A percentile compares a stretch with the other conserved stretches of the same genome.
These are phyloP conservation scores for Gisinianus flammeolus DNA, from an alignment of 2,888 invertebrate genomes.

Conservation along the genomic window DNA sequence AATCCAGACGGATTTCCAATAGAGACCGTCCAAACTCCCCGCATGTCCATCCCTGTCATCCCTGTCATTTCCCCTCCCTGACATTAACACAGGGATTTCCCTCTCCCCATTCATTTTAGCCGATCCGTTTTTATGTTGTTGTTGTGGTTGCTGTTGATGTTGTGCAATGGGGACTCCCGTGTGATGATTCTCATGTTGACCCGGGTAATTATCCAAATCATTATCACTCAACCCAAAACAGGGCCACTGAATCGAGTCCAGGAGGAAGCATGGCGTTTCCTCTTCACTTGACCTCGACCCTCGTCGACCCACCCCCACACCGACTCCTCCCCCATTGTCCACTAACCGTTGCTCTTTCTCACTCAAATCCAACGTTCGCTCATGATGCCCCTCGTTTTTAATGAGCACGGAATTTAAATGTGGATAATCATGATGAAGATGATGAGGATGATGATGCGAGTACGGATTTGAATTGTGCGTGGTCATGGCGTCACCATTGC, in stretches of 20 bases:
- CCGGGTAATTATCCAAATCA: not conserved
- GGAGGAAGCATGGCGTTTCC: not conserved
- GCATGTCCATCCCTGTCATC: not conserved
- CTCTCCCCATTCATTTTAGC: not conserved
- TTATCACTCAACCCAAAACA: not conserved
- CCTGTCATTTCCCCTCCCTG: not conserved
- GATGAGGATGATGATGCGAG: not conserved
- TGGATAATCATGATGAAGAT: not conserved
- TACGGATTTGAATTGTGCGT: not conserved
- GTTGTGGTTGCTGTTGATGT: too few relatives aligned
- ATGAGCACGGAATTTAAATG: not conserved
- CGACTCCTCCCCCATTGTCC: too few relatives aligned
- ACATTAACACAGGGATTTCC: too few relatives aligned
- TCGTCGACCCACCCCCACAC: too few relatives aligned
- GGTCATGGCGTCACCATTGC: not conserved
- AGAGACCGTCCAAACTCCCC: not conserved
- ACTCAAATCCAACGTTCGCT: too few relatives aligned
- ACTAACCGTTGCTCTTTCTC: not conserved
- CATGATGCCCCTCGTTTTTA: too few relatives aligned
- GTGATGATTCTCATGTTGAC: not conserved
- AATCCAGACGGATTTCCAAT: conserved; percentile 47
- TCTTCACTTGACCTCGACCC: too few relatives aligned
- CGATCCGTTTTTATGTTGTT: not conserved
- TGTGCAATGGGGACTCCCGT: not conserved
- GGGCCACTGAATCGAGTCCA: not conserved